A percentile compares a stretch with the other conserved stretches of the same genome.
Conservation (phyloP, 1,140 invertebrate genomes). For the Amphibalanus amphitrite region DNA sequence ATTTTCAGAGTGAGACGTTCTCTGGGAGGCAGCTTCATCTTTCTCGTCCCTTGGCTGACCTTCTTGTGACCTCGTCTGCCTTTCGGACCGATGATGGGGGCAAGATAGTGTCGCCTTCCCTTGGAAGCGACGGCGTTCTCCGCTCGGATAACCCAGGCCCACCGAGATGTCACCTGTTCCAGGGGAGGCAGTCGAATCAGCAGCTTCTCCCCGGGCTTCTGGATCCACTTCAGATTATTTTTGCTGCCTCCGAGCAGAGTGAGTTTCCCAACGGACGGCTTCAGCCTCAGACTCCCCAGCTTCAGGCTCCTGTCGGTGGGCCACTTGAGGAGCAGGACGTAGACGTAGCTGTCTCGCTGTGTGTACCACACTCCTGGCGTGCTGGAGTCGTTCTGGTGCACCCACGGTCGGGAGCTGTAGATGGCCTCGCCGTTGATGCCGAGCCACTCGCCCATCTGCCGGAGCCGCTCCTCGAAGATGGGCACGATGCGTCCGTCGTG, state of each 20-base stretch:
- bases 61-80: too few relatives aligned
- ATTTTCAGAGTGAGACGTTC: too few relatives aligned
- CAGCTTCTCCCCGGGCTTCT: not conserved
- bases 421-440: constrained; percentile 72
- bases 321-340: not conserved
- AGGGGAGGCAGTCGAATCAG: constrained; percentile 6
- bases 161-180: constrained; percentile 7
- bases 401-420: constrained; percentile 58
- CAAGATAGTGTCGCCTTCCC: not conserved
- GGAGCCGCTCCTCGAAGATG: constrained; percentile 74
- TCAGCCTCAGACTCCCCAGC: not conserved
- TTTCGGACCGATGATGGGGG: too few relatives aligned
- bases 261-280: not conserved
- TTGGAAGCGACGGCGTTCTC: not conserved
- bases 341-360: not conserved
- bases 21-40: too few relatives aligned
- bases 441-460: constrained; percentile 51
- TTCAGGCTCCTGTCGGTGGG: not conserved
- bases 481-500: constrained; percentile 70
- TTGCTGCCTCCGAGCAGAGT: not conserved
- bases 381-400: constrained; percentile 62
- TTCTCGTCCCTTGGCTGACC: too few relatives aligned
- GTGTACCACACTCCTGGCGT: constrained; percentile 33
- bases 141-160: constrained; percentile 10
- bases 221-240: not conserved